Evolutionary conservation across 2,797 vertebrate genomes (phyloP), one percentile per base, ranked within the genome.

Genomic region (Oreonectes daqikongensis): DNA sequence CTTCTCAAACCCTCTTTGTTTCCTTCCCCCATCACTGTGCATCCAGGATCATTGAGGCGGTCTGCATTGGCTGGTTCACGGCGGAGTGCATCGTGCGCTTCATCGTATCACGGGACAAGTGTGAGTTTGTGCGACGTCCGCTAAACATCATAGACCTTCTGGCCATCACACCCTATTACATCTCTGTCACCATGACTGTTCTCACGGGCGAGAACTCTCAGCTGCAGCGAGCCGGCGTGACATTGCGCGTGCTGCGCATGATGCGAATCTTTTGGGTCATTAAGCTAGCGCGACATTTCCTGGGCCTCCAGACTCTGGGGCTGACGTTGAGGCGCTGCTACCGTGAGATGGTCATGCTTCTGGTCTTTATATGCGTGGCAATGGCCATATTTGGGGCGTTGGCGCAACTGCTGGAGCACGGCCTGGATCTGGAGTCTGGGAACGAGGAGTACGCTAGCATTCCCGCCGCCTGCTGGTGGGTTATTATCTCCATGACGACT

Each of bases 261-360:
- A 95, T 95, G 94, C 89, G 95, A 87, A 95, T 96, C 89, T 96
- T 96, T 88, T 96, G 95, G 95, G 93, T 96, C 79, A 95, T 96
- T 87, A 96, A 96, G 86, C 92, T 96, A 66, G 95, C 95, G 57
- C 94, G 95, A 68, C 95, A 96, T 89, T 96, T 95, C 87, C 92
- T 96, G 83, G 95, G 95, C 79, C 91, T 96, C 83, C 95, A 96
- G 92, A 96, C 95, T 0, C 92, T 96, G 78, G 95, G 95, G 79
- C 89, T 96, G 88, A 96, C 95, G 73, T 90, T 96, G 81, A 94
- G 93, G 82, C 93, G 95, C 78, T 96, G 95, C 87, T 95, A 96
- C 91, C 91, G 94, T 44, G 95, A 96, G 89, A 96, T 96, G 95
- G 93, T 95, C 85, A 95, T 96, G 95, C 89, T 96, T 67, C 91